A percentile compares a stretch with the other conserved stretches of the same genome.
phyloP scores from a whole-genome alignment of 2,888 invertebrate genomes.

The Andrena fulva region DNA sequence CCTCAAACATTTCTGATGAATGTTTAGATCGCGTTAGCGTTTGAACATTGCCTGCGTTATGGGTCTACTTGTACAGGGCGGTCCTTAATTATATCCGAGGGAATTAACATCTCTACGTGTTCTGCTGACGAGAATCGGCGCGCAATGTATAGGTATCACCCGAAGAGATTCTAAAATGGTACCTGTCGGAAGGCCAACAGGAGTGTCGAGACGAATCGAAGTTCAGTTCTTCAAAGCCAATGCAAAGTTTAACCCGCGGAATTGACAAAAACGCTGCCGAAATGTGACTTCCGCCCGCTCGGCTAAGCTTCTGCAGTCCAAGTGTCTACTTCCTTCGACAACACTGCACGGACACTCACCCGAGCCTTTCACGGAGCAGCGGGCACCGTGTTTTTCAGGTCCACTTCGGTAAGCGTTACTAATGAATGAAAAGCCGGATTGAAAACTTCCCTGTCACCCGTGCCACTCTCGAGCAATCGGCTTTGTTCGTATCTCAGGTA shows the following conservation, averaged over 20 bases:
- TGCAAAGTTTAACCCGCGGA: background rate
- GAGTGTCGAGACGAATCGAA: too few relatives aligned
- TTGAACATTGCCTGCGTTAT: background rate
- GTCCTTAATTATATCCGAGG: background rate
- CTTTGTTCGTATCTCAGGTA: slow-evolving; percentile 63
- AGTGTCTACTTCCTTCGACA: background rate
- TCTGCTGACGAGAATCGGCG: too few relatives aligned
- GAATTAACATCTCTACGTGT: too few relatives aligned
- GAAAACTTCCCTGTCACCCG: slow-evolving; percentile 65
- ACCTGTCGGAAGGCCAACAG: too few relatives aligned
- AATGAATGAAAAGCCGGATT: slow-evolving; percentile 72
- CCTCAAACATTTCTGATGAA: slow-evolving; percentile 33
- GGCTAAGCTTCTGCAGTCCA: background rate
- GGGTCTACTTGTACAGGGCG: background rate
- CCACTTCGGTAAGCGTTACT: slow-evolving; percentile 64
- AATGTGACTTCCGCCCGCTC: background rate
- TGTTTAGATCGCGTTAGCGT: background rate
- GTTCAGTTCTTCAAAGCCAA: too few relatives aligned
- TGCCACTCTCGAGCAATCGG: slow-evolving; percentile 61
- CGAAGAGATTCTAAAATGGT: too few relatives aligned
- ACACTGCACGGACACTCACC: slow-evolving; percentile 16
- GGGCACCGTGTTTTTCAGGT: slow-evolving; percentile 40
- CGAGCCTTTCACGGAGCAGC: background rate
- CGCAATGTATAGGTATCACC: too few relatives aligned
- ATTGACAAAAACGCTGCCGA: background rate